Percentiles rank a stretch among this genome's conserved stretches.
Conservation (phyloP, 1,140 invertebrate genomes). For the Drosophila nigromelanica region DNA sequence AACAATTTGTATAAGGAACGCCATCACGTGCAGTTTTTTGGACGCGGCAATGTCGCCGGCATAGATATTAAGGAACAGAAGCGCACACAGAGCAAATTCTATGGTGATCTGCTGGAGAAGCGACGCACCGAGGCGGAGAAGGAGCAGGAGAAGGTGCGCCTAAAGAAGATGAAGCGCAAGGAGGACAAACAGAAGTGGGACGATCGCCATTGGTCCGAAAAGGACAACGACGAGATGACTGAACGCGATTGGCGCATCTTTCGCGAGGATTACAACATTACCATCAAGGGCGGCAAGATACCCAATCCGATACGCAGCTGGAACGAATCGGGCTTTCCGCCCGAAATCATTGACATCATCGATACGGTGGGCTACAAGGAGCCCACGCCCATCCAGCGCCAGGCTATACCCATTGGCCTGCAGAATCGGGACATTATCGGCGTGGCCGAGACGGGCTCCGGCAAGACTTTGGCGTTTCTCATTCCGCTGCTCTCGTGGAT, state of each 20-base stretch:
- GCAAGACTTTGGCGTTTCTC: constrained; percentile 99
- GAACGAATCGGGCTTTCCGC: constrained; percentile 96
- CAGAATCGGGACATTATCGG: constrained; percentile 99
- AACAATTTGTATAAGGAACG: constrained; percentile 98
- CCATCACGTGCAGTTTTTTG: constrained; percentile 98
- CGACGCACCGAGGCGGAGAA: constrained; percentile 98
- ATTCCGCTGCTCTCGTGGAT: constrained; percentile 99
- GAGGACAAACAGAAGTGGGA: constrained; percentile 99
- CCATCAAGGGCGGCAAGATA: constrained; percentile 98
- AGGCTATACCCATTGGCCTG: constrained; percentile 99
- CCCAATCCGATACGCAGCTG: constrained; percentile 98
- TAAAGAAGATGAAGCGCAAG: constrained; percentile 97
- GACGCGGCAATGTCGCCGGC: constrained; percentile 97
- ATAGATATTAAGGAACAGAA: constrained; percentile 99
- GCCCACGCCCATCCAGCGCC: constrained; percentile 99
- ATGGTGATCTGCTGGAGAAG: constrained; percentile 97
- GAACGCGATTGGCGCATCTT: constrained; percentile 99
- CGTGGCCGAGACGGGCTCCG: constrained; percentile 99
- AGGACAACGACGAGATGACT: constrained; percentile 97
- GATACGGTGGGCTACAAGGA: constrained; percentile 98
- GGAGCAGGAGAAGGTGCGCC: constrained; percentile 96
- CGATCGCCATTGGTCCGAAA: constrained; percentile 99
- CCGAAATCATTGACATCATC: constrained; percentile 97
- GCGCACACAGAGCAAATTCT: constrained; percentile 98
- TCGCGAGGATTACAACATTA: constrained; percentile 99